Percentiles rank a stretch among this genome's conserved stretches.
These are phyloP conservation scores for Clytia hemisphaerica DNA, from an alignment of 30 jellyfish, hydroid and myxozoan genomes.

Conservation along the genomic window DNA sequence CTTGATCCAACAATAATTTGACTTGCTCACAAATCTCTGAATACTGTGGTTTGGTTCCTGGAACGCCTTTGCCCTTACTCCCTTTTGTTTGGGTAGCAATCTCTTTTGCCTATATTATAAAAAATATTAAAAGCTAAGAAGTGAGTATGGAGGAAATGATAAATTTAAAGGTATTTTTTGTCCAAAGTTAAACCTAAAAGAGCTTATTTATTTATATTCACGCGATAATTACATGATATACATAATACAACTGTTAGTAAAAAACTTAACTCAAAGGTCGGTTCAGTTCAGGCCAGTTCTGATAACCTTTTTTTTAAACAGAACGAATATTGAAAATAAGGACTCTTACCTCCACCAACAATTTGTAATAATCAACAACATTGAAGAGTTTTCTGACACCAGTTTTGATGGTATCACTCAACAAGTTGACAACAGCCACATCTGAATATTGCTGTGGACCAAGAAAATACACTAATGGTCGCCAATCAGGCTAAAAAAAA, in stretches of 20 bases:
- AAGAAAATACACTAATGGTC: constrained; percentile 41
- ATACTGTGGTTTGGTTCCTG: constrained; percentile 70
- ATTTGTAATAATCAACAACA: constrained; percentile 54
- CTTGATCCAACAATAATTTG: constrained; percentile 56
- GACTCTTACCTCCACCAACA: constrained; percentile 61
- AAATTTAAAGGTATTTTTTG: too few species aligned
- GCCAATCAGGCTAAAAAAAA: constrained; percentile 65
- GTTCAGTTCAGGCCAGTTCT: too few species aligned
- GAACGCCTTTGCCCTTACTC: constrained; percentile 41
- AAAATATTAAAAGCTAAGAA: too few species aligned
- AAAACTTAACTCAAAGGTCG: too few species aligned
- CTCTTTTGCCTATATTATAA: constrained; percentile 72
- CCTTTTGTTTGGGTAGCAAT: constrained; percentile 58
- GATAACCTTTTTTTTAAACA: too few species aligned
- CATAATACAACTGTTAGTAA: too few species aligned
- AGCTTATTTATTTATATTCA: too few species aligned
- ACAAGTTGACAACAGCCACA: constrained; percentile 9
- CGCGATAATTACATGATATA: too few species aligned
- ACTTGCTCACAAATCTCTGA: constrained; percentile 67
- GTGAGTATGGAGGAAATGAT: too few species aligned
- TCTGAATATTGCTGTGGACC: constrained; percentile 43
- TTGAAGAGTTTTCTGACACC: constrained; percentile 65
- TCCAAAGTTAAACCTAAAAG: too few species aligned
- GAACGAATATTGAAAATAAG: not conserved
- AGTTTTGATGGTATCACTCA: constrained; percentile 46